Percentiles rank a stretch among this genome's conserved stretches.
These are phyloP conservation scores for Clusia tigrina DNA, from an alignment of 2,888 invertebrate genomes.

Conservation along the genomic window DNA sequence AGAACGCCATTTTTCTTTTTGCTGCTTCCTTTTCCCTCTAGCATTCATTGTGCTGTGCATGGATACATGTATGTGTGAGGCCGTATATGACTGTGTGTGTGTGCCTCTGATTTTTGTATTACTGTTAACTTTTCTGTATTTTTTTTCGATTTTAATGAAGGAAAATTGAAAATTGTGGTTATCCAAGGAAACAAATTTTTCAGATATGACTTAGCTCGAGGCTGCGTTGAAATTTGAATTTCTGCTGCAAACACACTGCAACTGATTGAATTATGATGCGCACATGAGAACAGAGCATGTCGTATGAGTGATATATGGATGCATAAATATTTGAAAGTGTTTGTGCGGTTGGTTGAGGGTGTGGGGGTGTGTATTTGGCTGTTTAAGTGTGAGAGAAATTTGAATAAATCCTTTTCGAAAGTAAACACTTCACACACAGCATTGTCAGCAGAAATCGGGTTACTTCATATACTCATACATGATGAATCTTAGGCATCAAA, in stretches of 20 bases:
- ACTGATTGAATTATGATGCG: slow-evolving; percentile 53
- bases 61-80: too few species aligned
- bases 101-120: slow-evolving; percentile 15
- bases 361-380: not conserved
- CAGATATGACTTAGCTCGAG: not conserved
- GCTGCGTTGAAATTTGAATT: not conserved
- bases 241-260: slow-evolving; percentile 36
- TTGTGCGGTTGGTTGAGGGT: not conserved
- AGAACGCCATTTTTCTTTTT: slow-evolving; percentile 11
- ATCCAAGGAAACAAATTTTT: slow-evolving; percentile 31
- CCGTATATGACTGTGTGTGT: too few species aligned
- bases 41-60: too few species aligned
- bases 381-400: not conserved
- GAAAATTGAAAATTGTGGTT: slow-evolving; percentile 49
- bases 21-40: slow-evolving; percentile 3
- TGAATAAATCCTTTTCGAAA: too few species aligned
- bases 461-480: too few species aligned
- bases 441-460: too few species aligned
- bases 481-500: too few species aligned
- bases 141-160: slow-evolving; percentile 44
- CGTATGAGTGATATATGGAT: not conserved
- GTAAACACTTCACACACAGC: too few species aligned
- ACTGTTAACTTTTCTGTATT: not conserved
- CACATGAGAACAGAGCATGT: slow-evolving; percentile 21
- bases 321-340: not conserved